Evolutionary conservation across 2,113 vertebrate species (phyloP).

Genomic region (Benitochromis conjunctus): DNA sequence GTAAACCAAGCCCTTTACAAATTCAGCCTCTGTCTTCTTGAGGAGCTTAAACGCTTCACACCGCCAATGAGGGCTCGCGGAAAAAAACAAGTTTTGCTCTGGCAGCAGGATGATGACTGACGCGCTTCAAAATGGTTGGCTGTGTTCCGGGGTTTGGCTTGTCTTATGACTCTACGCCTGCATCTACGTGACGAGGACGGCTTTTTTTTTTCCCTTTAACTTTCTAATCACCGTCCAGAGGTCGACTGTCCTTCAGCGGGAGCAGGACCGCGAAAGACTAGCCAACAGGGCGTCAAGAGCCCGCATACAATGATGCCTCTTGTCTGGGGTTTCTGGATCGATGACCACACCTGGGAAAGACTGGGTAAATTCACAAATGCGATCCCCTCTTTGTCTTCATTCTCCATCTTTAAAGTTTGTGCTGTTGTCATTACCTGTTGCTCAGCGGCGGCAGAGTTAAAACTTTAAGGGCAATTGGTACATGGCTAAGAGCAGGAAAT

Average conservation of each 20-base stretch:
- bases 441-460: constrained; percentile 16
- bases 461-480: constrained; percentile 31
- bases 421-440: constrained; percentile 33
- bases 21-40: constrained; percentile 84
- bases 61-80: constrained; percentile 45
- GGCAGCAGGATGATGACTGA: constrained; percentile 33
- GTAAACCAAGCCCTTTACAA: constrained; percentile 92
- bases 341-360: constrained; percentile 65
- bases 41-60: constrained; percentile 79
- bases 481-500: constrained; percentile 35
- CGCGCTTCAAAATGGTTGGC: constrained; percentile 44
- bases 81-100: constrained; percentile 44
- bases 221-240: constrained; percentile 47
- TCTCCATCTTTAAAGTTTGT: constrained; percentile 28
- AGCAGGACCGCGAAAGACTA: constrained; percentile 69
- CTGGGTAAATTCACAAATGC: constrained; percentile 64
- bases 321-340: constrained; percentile 67
- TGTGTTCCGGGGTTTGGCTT: constrained; percentile 43
- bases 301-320: constrained; percentile 68
- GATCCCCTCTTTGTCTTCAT: constrained; percentile 57
- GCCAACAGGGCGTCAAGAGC: constrained; percentile 53
- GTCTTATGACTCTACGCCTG: constrained; percentile 18
- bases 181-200: constrained; percentile 55
- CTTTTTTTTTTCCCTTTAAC: constrained; percentile 10
- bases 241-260: constrained; percentile 66